Evolutionary conservation across 1,140 invertebrate species (phyloP).

Genomic region (Spodoptera frugiperda): DNA sequence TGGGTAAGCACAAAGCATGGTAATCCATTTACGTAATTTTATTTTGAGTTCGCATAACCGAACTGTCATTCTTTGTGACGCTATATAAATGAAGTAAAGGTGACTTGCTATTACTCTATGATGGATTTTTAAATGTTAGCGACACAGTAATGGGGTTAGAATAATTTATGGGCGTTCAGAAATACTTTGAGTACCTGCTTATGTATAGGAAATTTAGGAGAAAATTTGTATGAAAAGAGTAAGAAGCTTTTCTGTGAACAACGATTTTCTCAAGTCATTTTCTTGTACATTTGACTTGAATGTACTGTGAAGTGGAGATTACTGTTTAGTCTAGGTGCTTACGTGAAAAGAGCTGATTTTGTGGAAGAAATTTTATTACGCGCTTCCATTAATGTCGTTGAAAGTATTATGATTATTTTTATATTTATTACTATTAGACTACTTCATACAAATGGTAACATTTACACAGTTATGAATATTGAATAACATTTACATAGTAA

Average conservation of each 20-base stretch:
- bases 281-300: slow-evolving; percentile 36
- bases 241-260: slow-evolving; percentile 16
- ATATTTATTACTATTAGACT: too few relatives aligned
- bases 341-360: not conserved
- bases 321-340: not conserved
- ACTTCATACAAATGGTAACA: too few relatives aligned
- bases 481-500: too few relatives aligned
- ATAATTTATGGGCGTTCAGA: slow-evolving; percentile 67
- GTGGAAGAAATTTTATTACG: slow-evolving; percentile 1
- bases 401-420: too few relatives aligned
- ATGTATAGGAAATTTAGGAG: slow-evolving; percentile 43
- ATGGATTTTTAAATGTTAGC: slow-evolving; percentile 82
- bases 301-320: slow-evolving; percentile 1
- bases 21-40: slow-evolving; percentile 72
- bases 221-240: slow-evolving; percentile 47
- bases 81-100: slow-evolving; percentile 72
- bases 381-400: too few relatives aligned
- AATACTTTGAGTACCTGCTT: slow-evolving; percentile 46
- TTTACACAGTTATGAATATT: too few relatives aligned
- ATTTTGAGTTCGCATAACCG: slow-evolving; percentile 75
- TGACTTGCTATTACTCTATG: slow-evolving; percentile 76
- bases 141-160: slow-evolving; percentile 68
- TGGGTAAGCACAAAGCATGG: slow-evolving; percentile 49
- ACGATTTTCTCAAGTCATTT: slow-evolving; percentile 24
- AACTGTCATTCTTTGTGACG: slow-evolving; percentile 76